Evolutionary conservation across 2,797 vertebrate species (phyloP), one percentile per base, ranked within the genome.

Genomic region (Sebastes trivittatus): DNA sequence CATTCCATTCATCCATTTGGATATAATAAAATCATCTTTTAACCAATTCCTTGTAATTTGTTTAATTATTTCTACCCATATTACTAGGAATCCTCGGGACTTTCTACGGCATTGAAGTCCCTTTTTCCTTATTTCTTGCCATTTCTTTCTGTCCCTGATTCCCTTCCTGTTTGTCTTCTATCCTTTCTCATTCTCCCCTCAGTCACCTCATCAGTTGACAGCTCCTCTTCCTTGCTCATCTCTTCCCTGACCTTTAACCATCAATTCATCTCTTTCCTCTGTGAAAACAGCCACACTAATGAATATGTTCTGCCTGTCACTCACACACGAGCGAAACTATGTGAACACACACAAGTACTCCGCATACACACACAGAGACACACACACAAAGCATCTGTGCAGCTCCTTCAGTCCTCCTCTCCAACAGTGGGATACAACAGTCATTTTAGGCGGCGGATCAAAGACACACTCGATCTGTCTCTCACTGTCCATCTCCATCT

Each of bases 371-470:
- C 54, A 32, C 30, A 23, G 14, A n/a, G 23, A 55, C 60, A 32
- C 55, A 20, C 61, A 55, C 49, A 27, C 34, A 42, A 5, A 67
- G 64, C 74, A 60, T 79, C 66, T 60, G 69, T 54, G 65, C 62
- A 18, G 68, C 72, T 77, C 70, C 54, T 70, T 63, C 75, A 34
- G 22, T 16, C 42, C 46, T 61, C 29, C 68, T 66, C 64, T 83
- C 60, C 59, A 63, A 76, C 79, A 71, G 72, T 30, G 68, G 83
- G 70, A 75, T 85, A 55, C 80, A 80, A 71, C 59, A 79, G 81
- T 83, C 75, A 73, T 91, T 88, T 88, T 76, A 79, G 81, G 79
- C 42, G 36, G 76, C 29, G 9, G 86, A 89, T 90, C 87, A 93
- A 91, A 91, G 87, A 68, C 61, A 36, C 23, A 18, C 65, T 78